Conservation (phyloP, 2,113 vertebrate species). For the Maccullochella peelii region DNA sequence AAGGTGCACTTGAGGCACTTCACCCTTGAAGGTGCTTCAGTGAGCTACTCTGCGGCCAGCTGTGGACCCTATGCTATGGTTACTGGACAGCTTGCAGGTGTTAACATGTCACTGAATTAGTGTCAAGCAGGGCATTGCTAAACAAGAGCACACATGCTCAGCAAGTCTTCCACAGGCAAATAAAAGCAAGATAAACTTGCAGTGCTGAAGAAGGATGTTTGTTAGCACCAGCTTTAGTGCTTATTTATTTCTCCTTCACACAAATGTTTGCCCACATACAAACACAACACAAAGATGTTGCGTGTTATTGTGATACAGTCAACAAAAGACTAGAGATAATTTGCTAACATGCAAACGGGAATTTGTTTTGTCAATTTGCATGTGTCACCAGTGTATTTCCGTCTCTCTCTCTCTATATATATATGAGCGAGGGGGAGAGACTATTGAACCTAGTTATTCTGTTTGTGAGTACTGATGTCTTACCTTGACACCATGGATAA, state of each 20-base stretch:
- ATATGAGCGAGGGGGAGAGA: not conserved
- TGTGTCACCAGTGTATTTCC: not conserved
- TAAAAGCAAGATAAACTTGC: not conserved
- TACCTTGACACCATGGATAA: constrained; percentile 95
- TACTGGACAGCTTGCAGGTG: constrained; percentile 10
- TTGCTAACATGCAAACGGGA: not conserved
- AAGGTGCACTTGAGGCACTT: not conserved
- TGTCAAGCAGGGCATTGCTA: constrained; percentile 13
- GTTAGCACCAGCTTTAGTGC: not conserved
- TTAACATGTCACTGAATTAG: constrained; percentile 13
- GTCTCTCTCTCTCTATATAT: too few relatives aligned
- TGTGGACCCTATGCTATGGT: not conserved
- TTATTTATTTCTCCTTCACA: too few relatives aligned
- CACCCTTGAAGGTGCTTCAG: not conserved
- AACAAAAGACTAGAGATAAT: not conserved
- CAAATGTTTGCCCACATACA: too few relatives aligned
- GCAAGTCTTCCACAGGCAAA: constrained; percentile 15
- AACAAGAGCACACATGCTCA: constrained; percentile 32
- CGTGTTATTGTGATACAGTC: not conserved
- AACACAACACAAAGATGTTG: not conserved
- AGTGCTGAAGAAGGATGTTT: not conserved
- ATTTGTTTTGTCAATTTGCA: not conserved
- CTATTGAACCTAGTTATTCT: not conserved
- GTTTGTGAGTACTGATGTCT: constrained; percentile 27
- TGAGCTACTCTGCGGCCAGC: constrained; percentile 4